Percentiles rank a stretch among this genome's conserved stretches.
These are phyloP conservation scores for Bedellia somnulentella DNA, from an alignment of 2,888 invertebrate genomes.

Conservation along the genomic window DNA sequence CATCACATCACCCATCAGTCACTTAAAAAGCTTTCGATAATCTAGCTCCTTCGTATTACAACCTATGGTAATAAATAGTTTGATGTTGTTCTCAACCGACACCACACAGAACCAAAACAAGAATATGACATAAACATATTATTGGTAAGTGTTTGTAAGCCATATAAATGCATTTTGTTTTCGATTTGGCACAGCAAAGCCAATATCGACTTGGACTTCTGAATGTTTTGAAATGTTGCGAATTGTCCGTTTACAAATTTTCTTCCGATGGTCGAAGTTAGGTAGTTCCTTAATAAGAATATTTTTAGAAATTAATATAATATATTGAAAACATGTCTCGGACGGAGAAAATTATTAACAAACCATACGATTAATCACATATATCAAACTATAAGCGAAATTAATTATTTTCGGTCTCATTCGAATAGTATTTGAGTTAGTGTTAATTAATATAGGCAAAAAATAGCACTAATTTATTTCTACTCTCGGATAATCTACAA, in stretches of 20 bases:
- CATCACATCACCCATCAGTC: background rate
- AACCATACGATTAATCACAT: background rate
- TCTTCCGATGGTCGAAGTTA: no score
- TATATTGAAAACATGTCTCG: background rate
- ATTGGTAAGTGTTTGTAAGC: background rate
- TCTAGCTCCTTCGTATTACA: background rate
- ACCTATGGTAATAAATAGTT: background rate
- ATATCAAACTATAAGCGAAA: background rate
- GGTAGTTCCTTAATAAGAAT: background rate
- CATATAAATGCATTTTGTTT: slow-evolving; percentile 20
- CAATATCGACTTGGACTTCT: no score
- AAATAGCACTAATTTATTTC: no score
- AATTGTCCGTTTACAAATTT: no score
- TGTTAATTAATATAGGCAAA: no score
- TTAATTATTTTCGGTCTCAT: no score
- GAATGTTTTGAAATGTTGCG: no score
- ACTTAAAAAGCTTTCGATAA: background rate
- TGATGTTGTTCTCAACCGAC: background rate
- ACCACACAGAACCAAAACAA: background rate
- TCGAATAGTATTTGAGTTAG: no score
- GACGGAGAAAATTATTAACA: background rate
- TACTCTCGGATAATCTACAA: no score
- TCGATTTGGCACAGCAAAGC: slow-evolving; percentile 34
- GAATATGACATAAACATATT: background rate
- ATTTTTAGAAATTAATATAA: background rate